Evolutionary conservation across 2,888 invertebrate species (phyloP), one percentile per base, ranked within the genome.

Genomic region (Hyppa rectilinea): DNA sequence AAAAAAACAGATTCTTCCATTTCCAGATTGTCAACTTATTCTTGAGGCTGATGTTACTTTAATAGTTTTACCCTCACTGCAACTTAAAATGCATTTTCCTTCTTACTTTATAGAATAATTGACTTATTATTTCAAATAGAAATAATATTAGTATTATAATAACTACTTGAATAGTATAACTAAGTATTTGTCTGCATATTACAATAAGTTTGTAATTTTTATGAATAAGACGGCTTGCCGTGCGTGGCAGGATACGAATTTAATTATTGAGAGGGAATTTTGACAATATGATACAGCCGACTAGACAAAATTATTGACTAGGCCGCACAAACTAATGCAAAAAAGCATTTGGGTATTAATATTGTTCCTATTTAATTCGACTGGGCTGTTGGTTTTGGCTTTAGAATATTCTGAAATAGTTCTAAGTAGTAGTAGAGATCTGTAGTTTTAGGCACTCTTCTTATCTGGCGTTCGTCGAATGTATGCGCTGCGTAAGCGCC

Each of bases 321-420:
- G 4, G n/a, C 38, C 10, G 29, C 17, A 61, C 29, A 31, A 17
- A 38, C 9, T 10, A 5, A n/a, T 36, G 9, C 17, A 17, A 26
- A 14, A 26, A 26, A 49, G 23, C 7, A 26, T 9, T 26, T 50
- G 17, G 17, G 17, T 50, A 17, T 9, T 20, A 26, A 20, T 38
- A 26, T 12, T 38, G 23, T 64, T 52, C n/a, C 29, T 34, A 20
- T 43, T 12, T 29, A 23, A 36, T 38, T 52, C 2, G 5, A 75
- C 17, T 38, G 29, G 2, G 26, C 49, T 49, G 23, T 26, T 36
- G 17, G 12, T 36, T 65, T 45, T 9, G 0, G 36, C 43, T 63
- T n/a, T 38, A 2, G 23, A 64, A 63, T 74, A 50, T 38, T 45
- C 23, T 29, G 2, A 26, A 74, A 71, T 71, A 63, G 23, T 74